phyloP scores from a whole-genome alignment of 2,797 vertebrate species.

The Ceryle rudis region DNA sequence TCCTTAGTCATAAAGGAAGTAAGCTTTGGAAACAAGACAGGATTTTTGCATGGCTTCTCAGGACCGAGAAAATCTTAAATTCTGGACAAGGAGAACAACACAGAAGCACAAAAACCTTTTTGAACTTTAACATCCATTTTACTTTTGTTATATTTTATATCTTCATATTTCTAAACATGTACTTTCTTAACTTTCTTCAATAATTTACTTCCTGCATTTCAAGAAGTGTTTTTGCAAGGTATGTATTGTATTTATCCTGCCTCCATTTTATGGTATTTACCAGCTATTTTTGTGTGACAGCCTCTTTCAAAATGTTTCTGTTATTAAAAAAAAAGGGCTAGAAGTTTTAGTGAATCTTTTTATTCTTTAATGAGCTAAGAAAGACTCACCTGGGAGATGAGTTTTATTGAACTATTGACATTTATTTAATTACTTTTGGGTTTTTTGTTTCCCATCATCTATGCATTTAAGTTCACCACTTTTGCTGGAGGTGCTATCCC shows the following conservation, averaged over 20 bases:
- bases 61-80: neutral
- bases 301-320: neutral
- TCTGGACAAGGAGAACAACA: neutral
- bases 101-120: neutral
- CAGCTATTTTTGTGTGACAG: neutral
- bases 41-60: neutral
- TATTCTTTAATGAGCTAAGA: neutral
- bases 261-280: neutral
- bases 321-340: neutral
- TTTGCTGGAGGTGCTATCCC: neutral
- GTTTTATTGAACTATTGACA: neutral
- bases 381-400: neutral
- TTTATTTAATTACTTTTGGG: neutral
- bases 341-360: neutral
- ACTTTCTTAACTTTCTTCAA: neutral
- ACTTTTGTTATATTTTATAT: neutral
- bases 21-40: neutral
- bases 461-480: neutral
- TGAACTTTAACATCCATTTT: neutral
- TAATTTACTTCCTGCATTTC: accelerated
- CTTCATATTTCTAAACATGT: neutral
- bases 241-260: neutral
- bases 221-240: neutral
- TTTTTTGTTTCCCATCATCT: neutral
- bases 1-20: neutral